These are phyloP conservation scores for Oryzias celebensis DNA, from an alignment of 2,113 vertebrate genomes.

Conservation along the genomic window DNA sequence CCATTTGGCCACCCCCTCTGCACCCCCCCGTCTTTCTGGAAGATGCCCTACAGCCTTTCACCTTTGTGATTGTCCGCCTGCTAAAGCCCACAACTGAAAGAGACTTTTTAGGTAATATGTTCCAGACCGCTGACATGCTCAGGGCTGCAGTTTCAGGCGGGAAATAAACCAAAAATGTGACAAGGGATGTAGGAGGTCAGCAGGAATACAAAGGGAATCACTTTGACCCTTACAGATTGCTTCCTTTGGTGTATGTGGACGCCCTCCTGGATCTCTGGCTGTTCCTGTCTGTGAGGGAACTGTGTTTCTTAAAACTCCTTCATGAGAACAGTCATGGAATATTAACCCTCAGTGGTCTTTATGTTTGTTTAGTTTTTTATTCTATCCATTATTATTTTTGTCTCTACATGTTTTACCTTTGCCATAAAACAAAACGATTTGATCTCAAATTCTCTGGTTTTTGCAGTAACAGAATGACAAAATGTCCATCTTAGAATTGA, in stretches of 20 bases:
- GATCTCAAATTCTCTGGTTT: no score
- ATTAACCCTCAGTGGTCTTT: conserved; percentile 14
- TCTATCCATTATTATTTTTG: no score
- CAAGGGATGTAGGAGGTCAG: conserved; percentile 49
- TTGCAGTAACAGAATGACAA: no score
- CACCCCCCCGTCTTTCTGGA: conserved; percentile 31
- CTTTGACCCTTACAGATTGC: conserved; percentile 74
- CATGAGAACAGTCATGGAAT: conserved; percentile 26
- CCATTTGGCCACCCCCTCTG: conserved; percentile 37
- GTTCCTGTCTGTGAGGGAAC: conserved; percentile 42
- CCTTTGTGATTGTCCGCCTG: conserved; percentile 40
- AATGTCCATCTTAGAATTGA: no score
- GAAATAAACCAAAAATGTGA: conserved; percentile 24
- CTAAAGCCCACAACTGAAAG: conserved; percentile 42
- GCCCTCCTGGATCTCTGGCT: conserved; percentile 31
- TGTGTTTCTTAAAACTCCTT: conserved; percentile 45
- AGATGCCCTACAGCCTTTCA: conserved; percentile 25
- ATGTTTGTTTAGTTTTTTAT: no score
- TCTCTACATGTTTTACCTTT: no score
- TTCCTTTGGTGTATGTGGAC: conserved; percentile 70
- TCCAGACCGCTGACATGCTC: conserved; percentile 58
- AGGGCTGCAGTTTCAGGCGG: conserved; percentile 22
- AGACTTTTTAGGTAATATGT: conserved; percentile 62
- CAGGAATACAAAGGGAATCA: conserved; percentile 69
- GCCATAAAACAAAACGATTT: no score